These are phyloP conservation scores for Sesia bembeciformis DNA, from an alignment of 2,888 invertebrate genomes.

Conservation along the genomic window DNA sequence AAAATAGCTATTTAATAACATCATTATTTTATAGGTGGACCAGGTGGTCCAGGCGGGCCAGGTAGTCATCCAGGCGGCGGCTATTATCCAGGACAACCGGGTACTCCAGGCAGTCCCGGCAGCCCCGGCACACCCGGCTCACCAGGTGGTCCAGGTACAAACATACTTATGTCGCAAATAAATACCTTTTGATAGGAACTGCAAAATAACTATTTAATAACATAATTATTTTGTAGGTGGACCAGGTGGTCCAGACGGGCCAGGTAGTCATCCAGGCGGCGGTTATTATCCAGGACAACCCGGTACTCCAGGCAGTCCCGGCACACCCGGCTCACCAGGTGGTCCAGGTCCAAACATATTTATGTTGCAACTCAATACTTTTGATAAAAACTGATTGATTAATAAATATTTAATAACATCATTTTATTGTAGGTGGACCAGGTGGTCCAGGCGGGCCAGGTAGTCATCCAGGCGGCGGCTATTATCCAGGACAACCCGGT, in stretches of 20 bases:
- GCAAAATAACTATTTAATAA: background rate
- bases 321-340: background rate
- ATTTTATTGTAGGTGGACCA: conserved; percentile 4
- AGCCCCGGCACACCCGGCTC: background rate
- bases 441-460: conserved; percentile 19
- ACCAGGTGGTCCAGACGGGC: conserved; percentile 1
- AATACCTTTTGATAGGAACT: background rate
- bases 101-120: conserved; percentile 10
- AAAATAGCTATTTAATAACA: background rate
- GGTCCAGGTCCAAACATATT: background rate
- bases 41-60: conserved; percentile 18
- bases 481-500: conserved; percentile 7
- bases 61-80: conserved; percentile 13
- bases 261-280: background rate
- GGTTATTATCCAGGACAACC: background rate
- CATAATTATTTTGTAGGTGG: conserved; percentile 1
- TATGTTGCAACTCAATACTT: too few relatives aligned
- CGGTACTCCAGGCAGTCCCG: background rate
- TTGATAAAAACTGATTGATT: too few relatives aligned
- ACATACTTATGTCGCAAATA: background rate
- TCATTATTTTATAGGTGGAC: conserved; percentile 2
- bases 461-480: conserved; percentile 10
- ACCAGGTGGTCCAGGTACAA: background rate
- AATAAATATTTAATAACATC: background rate
- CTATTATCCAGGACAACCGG: conserved; percentile 6